These are phyloP conservation scores for Acleris sparsana DNA, from an alignment of 2,888 invertebrate genomes.

Conservation along the genomic window DNA sequence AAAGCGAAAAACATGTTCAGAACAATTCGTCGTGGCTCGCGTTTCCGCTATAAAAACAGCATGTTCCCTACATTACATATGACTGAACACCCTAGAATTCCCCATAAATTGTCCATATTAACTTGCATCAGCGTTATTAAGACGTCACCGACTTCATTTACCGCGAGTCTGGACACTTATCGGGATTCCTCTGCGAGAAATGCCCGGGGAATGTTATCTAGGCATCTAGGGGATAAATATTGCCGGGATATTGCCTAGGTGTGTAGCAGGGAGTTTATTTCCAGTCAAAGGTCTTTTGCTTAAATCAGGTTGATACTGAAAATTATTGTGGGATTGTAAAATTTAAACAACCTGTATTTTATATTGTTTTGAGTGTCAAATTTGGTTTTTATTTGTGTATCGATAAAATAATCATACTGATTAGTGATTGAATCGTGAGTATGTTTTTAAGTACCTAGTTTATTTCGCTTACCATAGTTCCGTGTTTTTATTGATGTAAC, in stretches of 20 bases:
- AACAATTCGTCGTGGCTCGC: too few species aligned
- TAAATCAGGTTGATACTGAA: background rate
- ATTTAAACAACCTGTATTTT: too few species aligned
- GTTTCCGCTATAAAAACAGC: background rate
- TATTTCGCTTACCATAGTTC: background rate
- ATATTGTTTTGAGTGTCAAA: too few species aligned
- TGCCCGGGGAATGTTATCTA: slow-evolving; percentile 27
- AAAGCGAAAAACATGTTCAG: too few species aligned
- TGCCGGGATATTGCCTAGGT: slow-evolving; percentile 8
- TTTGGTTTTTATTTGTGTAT: too few species aligned
- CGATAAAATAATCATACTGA: too few species aligned
- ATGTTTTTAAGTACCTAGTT: background rate
- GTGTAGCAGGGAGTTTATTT: slow-evolving; percentile 7
- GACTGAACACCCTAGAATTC: slow-evolving; percentile 20
- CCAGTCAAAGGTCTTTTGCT: slow-evolving; percentile 1
- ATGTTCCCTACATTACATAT: slow-evolving; percentile 5
- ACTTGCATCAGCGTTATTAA: slow-evolving; percentile 32
- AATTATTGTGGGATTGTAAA: too few species aligned
- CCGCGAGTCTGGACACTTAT: slow-evolving; percentile 29
- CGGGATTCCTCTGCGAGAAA: slow-evolving; percentile 18
- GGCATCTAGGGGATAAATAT: slow-evolving; percentile 29
- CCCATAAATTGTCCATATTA: slow-evolving; percentile 26
- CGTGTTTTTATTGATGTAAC: background rate
- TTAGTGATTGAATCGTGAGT: too few species aligned
- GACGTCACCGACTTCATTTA: slow-evolving; percentile 23